Evolutionary conservation across 2,797 vertebrate species (phyloP).

Genomic region (Malurus splendens): DNA sequence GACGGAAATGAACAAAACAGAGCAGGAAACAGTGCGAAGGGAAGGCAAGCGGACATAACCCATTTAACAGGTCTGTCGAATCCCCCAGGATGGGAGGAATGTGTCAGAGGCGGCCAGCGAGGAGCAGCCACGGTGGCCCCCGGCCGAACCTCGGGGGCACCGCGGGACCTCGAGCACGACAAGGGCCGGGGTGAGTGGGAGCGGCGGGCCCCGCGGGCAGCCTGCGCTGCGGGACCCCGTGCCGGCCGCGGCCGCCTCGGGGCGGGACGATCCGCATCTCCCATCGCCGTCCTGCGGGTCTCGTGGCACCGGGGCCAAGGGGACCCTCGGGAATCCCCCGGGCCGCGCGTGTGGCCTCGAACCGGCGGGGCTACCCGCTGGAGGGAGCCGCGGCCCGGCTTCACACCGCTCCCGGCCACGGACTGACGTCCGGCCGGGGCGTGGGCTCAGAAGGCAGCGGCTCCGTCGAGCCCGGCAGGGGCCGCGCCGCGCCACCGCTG

Average conservation of each 20-base stretch:
- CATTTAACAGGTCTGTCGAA: neutral
- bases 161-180: neutral
- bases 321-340: neutral
- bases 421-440: neutral
- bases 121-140: neutral
- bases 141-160: neutral
- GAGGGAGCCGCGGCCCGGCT: neutral
- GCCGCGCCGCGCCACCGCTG: neutral
- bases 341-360: neutral
- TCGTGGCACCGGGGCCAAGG: neutral
- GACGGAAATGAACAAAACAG: neutral
- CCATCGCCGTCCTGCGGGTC: neutral
- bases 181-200: rapidly evolving
- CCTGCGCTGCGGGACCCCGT: neutral
- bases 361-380: neutral
- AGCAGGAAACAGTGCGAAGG: constrained; percentile 7
- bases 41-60: neutral
- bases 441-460: neutral
- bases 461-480: neutral
- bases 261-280: neutral
- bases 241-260: neutral
- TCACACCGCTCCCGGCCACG: neutral
- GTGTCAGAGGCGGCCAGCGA: neutral
- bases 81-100: neutral
- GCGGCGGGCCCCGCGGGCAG: neutral